These are phyloP conservation scores for Nyctibius bracteatus DNA, from an alignment of 2,113 vertebrate genomes.

Conservation along the genomic window DNA sequence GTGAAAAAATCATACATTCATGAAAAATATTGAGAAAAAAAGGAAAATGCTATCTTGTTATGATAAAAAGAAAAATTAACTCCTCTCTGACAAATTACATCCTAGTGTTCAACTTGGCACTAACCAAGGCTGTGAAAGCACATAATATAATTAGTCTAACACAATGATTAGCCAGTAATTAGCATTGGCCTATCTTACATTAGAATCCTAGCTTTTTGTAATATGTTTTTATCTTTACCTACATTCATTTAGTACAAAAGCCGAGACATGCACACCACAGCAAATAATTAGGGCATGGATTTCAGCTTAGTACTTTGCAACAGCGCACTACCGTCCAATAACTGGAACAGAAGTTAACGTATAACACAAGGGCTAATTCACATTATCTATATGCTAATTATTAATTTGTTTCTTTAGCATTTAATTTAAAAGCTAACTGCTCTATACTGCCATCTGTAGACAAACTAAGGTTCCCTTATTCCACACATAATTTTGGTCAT, in stretches of 20 bases:
- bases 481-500: rapidly evolving
- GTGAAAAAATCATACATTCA: background rate
- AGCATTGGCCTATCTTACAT: conserved; percentile 55
- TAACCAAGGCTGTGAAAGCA: conserved; percentile 40
- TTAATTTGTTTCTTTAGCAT: conserved; percentile 30
- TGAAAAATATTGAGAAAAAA: background rate
- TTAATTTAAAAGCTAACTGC: background rate
- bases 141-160: conserved; percentile 62
- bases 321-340: background rate
- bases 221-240: conserved; percentile 57
- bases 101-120: background rate
- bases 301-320: conserved; percentile 35
- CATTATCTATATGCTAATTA: conserved; percentile 44
- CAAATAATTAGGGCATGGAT: conserved; percentile 52
- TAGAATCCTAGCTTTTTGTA: conserved; percentile 52
- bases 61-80: conserved; percentile 41
- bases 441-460: background rate
- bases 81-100: conserved; percentile 53
- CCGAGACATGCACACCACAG: conserved; percentile 9
- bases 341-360: background rate
- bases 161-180: conserved; percentile 67
- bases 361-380: conserved; percentile 8
- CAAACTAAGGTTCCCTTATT: background rate
- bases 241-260: conserved; percentile 39
- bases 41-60: background rate